Conservation (phyloP, 2,797 vertebrate species). For the Semotilus atromaculatus region DNA sequence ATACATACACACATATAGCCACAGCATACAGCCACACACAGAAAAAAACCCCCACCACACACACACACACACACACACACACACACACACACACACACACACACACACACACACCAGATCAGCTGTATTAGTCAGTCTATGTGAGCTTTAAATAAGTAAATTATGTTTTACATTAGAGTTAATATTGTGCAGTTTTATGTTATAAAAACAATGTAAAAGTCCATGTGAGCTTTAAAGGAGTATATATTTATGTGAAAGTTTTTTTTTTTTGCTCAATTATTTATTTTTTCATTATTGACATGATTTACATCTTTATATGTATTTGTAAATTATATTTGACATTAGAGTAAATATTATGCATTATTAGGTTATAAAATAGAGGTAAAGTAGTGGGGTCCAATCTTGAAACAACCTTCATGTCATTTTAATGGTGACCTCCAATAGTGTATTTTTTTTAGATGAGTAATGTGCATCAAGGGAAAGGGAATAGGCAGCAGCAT, state of each 20-base stretch:
- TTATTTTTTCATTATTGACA: neutral
- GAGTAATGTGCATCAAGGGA: slow-evolving; percentile 37
- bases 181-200: no score
- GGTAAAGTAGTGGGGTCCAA: no score
- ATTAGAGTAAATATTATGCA: slow-evolving; percentile 4
- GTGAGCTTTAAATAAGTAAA: neutral
- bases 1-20: neutral
- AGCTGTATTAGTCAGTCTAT: neutral
- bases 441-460: slow-evolving; percentile 30
- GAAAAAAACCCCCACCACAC: neutral
- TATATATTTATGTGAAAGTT: neutral
- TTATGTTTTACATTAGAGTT: no score
- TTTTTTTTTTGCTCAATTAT: neutral
- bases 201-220: no score
- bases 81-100: neutral
- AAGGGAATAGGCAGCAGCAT: slow-evolving; percentile 37
- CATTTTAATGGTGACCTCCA: slow-evolving; percentile 51
- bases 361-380: neutral
- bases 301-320: neutral
- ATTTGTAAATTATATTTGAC: neutral
- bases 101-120: neutral
- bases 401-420: slow-evolving; percentile 2
- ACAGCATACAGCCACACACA: neutral
- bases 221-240: neutral
- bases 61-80: neutral